Conservation (phyloP, 2,113 vertebrate species). For the Zosterops borbonicus region DNA sequence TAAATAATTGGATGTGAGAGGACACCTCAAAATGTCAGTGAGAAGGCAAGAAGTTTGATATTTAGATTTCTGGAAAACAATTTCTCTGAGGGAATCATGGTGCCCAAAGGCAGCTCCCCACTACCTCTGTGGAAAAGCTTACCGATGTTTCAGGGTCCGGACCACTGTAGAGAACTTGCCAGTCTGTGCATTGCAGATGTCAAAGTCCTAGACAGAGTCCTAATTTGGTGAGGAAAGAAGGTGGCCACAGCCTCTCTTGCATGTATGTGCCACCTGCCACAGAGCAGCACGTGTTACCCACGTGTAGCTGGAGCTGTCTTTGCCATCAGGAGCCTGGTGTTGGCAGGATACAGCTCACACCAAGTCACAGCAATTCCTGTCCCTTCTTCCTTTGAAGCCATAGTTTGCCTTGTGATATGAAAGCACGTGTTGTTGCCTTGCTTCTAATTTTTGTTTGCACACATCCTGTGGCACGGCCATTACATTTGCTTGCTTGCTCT, state of each 20-base stretch:
- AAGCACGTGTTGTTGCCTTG: neutral
- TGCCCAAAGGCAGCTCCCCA: neutral
- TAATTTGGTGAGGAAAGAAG: neutral
- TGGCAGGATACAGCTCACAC: neutral
- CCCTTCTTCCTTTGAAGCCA: neutral
- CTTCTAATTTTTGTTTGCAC: neutral
- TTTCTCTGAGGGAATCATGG: neutral
- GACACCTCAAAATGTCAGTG: neutral
- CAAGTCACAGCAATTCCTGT: neutral
- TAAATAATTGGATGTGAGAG: neutral
- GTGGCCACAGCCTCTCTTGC: neutral
- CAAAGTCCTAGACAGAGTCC: neutral
- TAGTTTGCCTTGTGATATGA: neutral
- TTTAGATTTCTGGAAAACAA: neutral
- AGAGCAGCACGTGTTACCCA: neutral
- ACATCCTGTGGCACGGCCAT: neutral
- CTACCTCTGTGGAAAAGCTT: neutral
- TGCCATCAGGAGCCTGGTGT: neutral
- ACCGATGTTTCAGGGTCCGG: accelerated
- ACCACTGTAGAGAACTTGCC: neutral
- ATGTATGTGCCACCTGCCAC: neutral
- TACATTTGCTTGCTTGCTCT: neutral
- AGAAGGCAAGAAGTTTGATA: neutral
- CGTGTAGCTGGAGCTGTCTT: neutral
- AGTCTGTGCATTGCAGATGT: neutral